A percentile compares a stretch with the other conserved stretches of the same genome.
Evolutionary conservation across 2,113 vertebrate genomes (phyloP).

Genomic region (Rallus limicola): DNA sequence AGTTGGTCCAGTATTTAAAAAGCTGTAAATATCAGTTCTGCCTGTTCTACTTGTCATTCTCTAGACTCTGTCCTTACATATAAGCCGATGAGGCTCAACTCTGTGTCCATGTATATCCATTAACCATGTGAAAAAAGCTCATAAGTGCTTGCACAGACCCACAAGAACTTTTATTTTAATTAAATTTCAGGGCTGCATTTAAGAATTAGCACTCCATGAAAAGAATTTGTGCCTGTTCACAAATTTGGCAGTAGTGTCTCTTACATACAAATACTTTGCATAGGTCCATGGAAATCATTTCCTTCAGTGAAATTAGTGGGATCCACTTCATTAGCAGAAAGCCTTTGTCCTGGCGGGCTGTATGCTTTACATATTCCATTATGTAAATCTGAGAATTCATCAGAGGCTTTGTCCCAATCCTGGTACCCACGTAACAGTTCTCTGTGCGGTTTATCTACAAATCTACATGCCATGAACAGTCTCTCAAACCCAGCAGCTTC

Average conservation of each 20-base stretch:
- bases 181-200: not conserved
- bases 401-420: not conserved
- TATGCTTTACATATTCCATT: not conserved
- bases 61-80: not conserved
- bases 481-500: constrained; percentile 5
- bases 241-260: not conserved
- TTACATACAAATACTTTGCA: not conserved
- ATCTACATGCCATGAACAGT: not conserved
- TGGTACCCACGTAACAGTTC: not conserved
- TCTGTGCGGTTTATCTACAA: not conserved
- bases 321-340: not conserved
- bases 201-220: not conserved
- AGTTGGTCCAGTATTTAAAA: not conserved
- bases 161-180: not conserved
- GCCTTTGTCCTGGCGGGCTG: not conserved
- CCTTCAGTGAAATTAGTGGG: not conserved
- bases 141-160: not conserved
- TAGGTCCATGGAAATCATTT: not conserved
- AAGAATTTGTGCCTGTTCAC: not conserved
- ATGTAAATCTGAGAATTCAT: constrained; percentile 3
- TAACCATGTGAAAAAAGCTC: not conserved
- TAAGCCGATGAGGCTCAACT: not conserved
- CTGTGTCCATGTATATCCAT: not conserved
- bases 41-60: not conserved
- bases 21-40: not conserved